These are phyloP conservation scores for Plagodis dolabraria DNA, from an alignment of 2,888 invertebrate genomes.

Conservation along the genomic window DNA sequence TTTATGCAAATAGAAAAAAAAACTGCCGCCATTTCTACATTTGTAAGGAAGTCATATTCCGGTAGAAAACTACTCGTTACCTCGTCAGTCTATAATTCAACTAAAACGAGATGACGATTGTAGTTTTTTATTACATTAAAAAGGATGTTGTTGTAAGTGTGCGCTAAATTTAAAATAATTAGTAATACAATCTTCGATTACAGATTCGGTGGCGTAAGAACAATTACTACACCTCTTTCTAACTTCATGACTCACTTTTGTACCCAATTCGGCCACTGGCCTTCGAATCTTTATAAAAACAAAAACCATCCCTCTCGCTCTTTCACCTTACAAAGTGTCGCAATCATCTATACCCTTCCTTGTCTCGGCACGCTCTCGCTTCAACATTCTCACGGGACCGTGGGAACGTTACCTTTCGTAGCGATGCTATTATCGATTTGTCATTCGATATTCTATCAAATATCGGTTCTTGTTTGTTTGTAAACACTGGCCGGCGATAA, in stretches of 20 bases:
- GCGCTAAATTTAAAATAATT: not conserved
- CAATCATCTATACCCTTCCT: slow-evolving; percentile 31
- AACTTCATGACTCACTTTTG: slow-evolving; percentile 24
- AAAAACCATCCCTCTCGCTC: slow-evolving; percentile 31
- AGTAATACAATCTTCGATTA: not conserved
- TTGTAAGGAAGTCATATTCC: not conserved
- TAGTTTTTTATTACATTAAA: too few species aligned
- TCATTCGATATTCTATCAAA: slow-evolving; percentile 43
- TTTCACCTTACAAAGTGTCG: slow-evolving; percentile 29
- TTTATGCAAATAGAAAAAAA: slow-evolving; percentile 23
- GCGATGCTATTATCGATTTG: slow-evolving; percentile 49
- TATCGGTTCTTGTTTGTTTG: slow-evolving; percentile 22
- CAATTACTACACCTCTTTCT: slow-evolving; percentile 16
- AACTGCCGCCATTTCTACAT: not conserved
- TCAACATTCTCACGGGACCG: slow-evolving; percentile 59
- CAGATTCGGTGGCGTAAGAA: slow-evolving; percentile 7
- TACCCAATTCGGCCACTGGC: slow-evolving; percentile 35
- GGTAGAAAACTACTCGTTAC: too few species aligned
- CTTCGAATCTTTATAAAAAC: slow-evolving; percentile 36
- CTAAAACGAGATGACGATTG: too few species aligned
- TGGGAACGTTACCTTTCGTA: slow-evolving; percentile 64
- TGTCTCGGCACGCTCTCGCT: slow-evolving; percentile 41
- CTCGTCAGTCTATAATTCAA: too few species aligned
- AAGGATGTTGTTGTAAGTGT: too few species aligned
- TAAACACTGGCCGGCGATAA: slow-evolving; percentile 20